Percentiles rank a stretch among this genome's conserved stretches.
phyloP scores from a whole-genome alignment of 2,113 vertebrate genomes.

The Phyllostomus hastatus region DNA sequence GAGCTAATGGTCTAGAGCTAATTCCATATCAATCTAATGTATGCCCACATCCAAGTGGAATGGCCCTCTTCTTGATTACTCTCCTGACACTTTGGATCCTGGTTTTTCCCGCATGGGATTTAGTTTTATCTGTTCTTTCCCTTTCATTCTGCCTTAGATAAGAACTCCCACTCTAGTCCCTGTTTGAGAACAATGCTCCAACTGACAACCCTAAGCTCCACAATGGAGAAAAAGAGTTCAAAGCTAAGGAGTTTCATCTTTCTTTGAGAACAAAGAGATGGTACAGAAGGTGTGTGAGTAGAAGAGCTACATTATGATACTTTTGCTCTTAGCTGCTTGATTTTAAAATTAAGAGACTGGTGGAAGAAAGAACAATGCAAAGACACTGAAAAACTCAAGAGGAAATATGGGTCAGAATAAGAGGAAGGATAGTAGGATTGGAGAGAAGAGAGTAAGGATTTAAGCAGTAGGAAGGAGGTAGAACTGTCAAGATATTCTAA shows the following conservation, averaged over 20 bases:
- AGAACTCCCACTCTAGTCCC: not conserved
- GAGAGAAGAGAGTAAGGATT: not conserved
- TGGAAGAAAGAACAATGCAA: not conserved
- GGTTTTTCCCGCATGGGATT: not conserved
- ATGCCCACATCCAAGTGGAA: not conserved
- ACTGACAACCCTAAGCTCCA: not conserved
- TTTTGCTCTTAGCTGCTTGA: not conserved
- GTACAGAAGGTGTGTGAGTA: not conserved
- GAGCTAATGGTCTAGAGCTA: not conserved
- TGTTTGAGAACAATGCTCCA: not conserved
- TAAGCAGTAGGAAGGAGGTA: not conserved
- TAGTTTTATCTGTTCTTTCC: slow-evolving; percentile 17
- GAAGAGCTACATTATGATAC: not conserved
- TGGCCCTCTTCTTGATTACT: not conserved
- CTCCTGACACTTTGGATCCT: not conserved
- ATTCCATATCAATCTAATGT: not conserved
- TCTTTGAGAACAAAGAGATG: not conserved
- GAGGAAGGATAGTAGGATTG: not conserved
- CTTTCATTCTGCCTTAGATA: not conserved
- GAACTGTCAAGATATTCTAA: not conserved
- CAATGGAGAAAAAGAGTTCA: not conserved
- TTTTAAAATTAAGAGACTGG: slow-evolving; percentile 6
- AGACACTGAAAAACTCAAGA: not conserved
- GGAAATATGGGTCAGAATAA: not conserved
- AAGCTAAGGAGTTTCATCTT: not conserved